These are phyloP conservation scores for Drosophila serrata DNA, from an alignment of 1,140 invertebrate species.

Conservation along the genomic window DNA sequence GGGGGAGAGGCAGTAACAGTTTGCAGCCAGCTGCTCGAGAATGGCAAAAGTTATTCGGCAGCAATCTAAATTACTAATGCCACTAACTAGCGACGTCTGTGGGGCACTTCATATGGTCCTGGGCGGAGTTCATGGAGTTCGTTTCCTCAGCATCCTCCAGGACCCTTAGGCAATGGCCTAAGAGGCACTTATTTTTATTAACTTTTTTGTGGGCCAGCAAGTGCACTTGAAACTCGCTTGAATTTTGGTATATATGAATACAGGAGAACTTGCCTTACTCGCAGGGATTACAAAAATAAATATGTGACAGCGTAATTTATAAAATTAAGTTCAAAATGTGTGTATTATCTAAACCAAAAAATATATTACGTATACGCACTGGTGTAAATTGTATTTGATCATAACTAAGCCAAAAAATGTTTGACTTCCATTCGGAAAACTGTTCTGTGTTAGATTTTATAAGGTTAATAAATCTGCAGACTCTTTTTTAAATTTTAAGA, in stretches of 20 bases:
- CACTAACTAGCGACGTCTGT: constrained; percentile 54
- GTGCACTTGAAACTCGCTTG: constrained; percentile 71
- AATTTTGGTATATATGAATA: constrained; percentile 36
- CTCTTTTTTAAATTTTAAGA: no score
- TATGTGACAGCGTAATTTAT: neutral
- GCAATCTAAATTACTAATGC: constrained; percentile 72
- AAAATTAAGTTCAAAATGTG: no score
- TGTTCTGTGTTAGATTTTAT: no score
- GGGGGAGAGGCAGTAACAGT: constrained; percentile 19
- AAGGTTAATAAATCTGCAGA: no score
- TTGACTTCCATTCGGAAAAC: no score
- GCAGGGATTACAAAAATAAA: neutral
- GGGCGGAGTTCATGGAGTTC: constrained; percentile 19
- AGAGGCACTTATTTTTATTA: constrained; percentile 82
- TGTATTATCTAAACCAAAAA: no score
- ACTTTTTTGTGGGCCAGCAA: constrained; percentile 73
- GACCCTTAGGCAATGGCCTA: constrained; percentile 56
- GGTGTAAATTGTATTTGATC: no score
- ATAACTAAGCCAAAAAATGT: no score
- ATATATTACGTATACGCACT: no score
- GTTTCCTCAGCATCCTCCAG: constrained; percentile 47
- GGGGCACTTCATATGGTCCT: constrained; percentile 39
- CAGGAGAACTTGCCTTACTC: neutral
- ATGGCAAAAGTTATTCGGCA: constrained; percentile 54
- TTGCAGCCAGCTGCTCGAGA: constrained; percentile 44